Base-by-base conservation (phyloP, 92 coral and sea anemone genomes). In the Nematostella vectensis region DNA sequence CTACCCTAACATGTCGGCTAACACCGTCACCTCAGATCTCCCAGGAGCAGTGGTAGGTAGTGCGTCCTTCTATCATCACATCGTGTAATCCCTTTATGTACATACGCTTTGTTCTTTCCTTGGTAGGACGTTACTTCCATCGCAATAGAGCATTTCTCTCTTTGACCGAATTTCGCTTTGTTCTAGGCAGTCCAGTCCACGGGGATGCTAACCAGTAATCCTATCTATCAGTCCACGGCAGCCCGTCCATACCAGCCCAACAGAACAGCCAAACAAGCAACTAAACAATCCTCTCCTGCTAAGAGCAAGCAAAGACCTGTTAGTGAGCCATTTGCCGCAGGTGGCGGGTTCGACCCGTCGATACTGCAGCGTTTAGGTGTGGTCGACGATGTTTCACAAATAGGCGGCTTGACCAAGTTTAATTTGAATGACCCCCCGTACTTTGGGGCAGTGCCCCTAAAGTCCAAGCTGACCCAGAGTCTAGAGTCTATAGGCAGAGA, bases 171-270 rank as follows among this genome's bases (percentile, higher is more conserved):
- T 49, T 66, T n/a, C 54, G 58, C 43, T 72, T 70, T 78, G 85
- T 49, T 70, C 85, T 65, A 78, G 85, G 75, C 75, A 78, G 85
- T 65, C 85, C 61, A 75, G 59, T 54, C 85, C 76, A 29, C 55
- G 65, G 79, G 76, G 70, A 71, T 61, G 70, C 55, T 78, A 66
- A 66, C 33, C 19, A 36, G 15, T 19, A 45, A 8, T 4, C 11
- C 31, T 3, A 18, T 2, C 57, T 56, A 61, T 13, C 40, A 61
- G 29, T 48, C 56, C n/a, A 61, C 37, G 48, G 48, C 63, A 58
- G 4, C 9, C 9, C 51, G 4, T 11, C 17, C 4, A 11, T 45
- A 45, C 51, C 51, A 45, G 21, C 12, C 11, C 9, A 4, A 45
- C 51, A 45, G 18, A 22, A 4, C 9, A 8, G 4, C 51, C 9